phyloP scores from a whole-genome alignment of 2,113 vertebrate genomes.

The Pseudorasbora parva region DNA sequence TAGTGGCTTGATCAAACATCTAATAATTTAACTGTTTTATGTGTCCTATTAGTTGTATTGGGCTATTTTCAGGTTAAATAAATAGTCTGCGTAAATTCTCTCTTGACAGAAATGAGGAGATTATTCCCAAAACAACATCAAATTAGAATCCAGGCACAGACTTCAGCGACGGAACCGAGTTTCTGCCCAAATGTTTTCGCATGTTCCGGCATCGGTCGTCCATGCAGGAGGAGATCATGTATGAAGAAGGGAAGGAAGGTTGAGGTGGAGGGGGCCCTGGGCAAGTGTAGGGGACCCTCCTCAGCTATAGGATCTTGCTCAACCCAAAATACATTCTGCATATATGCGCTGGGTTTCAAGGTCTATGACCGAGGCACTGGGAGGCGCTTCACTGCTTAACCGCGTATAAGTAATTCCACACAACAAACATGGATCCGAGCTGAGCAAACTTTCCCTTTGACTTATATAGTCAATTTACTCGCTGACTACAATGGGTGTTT shows the following conservation, averaged over 20 bases:
- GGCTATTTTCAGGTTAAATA: neutral
- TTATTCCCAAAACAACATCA: slow-evolving; percentile 60
- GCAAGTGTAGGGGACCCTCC: slow-evolving; percentile 54
- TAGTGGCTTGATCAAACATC: slow-evolving; percentile 82
- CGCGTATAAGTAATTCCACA: slow-evolving; percentile 62
- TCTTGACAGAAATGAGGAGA: slow-evolving; percentile 50
- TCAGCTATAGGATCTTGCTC: slow-evolving; percentile 60
- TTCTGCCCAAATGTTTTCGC: slow-evolving; percentile 63
- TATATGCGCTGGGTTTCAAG: slow-evolving; percentile 45
- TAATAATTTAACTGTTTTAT: slow-evolving; percentile 34
- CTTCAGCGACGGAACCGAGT: slow-evolving; percentile 58
- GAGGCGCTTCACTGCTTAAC: slow-evolving; percentile 72
- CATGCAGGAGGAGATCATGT: slow-evolving; percentile 3
- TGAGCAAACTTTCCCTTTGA: slow-evolving; percentile 58
- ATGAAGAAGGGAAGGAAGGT: slow-evolving; percentile 4
- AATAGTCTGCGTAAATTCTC: slow-evolving; percentile 41
- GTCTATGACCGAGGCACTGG: slow-evolving; percentile 63
- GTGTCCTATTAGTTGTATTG: neutral
- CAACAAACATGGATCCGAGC: slow-evolving; percentile 58
- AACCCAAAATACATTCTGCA: slow-evolving; percentile 64
- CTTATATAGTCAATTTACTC: slow-evolving; percentile 25
- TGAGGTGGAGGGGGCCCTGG: slow-evolving; percentile 41
- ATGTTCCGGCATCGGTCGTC: slow-evolving; percentile 66
- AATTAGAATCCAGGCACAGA: slow-evolving; percentile 62
- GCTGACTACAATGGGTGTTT: neutral